phyloP scores from a whole-genome alignment of 1,140 invertebrate species.

The Zaprionus ghesquierei region DNA sequence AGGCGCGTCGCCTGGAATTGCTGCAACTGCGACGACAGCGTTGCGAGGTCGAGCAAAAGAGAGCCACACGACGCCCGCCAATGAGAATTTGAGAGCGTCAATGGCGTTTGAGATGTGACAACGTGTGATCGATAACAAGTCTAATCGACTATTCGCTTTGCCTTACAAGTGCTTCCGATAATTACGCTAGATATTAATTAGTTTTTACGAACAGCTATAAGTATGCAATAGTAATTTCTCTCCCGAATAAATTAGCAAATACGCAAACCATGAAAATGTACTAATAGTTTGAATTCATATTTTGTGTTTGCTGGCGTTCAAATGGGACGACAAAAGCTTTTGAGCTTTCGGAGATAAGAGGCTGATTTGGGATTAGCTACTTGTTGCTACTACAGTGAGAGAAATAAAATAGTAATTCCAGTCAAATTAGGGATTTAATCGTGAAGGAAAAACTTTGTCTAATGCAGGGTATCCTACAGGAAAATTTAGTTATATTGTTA shows the following conservation, averaged over 20 bases:
- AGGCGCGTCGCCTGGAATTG: slow-evolving; percentile 29
- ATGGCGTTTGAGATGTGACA: not conserved
- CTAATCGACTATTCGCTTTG: not conserved
- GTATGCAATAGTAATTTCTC: slow-evolving; percentile 48
- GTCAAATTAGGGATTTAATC: too few species aligned
- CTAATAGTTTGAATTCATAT: not conserved
- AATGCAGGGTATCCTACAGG: too few species aligned
- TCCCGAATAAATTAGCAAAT: slow-evolving; percentile 11
- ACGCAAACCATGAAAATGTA: slow-evolving; percentile 22
- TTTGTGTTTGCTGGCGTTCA: too few species aligned
- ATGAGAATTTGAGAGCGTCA: slow-evolving; percentile 35
- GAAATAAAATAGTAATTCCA: too few species aligned
- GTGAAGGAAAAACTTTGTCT: too few species aligned
- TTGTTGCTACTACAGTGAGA: too few species aligned
- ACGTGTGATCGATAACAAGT: slow-evolving; percentile 28
- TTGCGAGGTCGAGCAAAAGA: slow-evolving; percentile 10
- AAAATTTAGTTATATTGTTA: too few species aligned
- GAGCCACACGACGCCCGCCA: slow-evolving; percentile 27
- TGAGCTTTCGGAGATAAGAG: too few species aligned
- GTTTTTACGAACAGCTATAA: slow-evolving; percentile 27
- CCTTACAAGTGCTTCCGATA: slow-evolving; percentile 53
- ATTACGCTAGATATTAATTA: slow-evolving; percentile 49
- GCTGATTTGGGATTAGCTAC: too few species aligned
- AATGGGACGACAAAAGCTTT: too few species aligned
- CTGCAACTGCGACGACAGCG: slow-evolving; percentile 24